Conservation (phyloP, 2,113 vertebrate genomes). For the Sinocyclocheilus rhinocerous region DNA sequence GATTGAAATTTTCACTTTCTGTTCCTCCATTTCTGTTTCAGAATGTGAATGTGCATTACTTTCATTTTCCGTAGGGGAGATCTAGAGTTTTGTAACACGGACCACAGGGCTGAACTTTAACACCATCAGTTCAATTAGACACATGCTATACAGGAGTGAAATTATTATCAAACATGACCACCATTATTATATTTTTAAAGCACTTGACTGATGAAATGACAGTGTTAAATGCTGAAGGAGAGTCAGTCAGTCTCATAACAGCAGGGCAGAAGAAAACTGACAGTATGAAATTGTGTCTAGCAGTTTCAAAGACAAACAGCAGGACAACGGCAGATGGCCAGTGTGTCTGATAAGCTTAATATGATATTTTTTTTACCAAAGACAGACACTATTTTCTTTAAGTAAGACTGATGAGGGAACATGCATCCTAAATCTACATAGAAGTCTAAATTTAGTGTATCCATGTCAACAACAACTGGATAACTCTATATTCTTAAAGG, state of each 20-base stretch:
- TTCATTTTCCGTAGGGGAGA: neutral
- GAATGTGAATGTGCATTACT: neutral
- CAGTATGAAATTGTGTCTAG: slow-evolving; percentile 6
- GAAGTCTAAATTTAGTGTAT: neutral
- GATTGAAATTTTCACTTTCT: neutral
- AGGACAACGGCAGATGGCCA: neutral
- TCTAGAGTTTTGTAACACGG: neutral
- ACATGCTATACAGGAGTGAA: neutral
- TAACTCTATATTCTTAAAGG: too few relatives aligned
- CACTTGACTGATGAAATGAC: neutral
- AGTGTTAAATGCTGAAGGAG: neutral
- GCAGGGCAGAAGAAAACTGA: neutral
- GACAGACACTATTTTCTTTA: neutral
- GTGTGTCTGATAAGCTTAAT: neutral
- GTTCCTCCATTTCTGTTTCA: neutral
- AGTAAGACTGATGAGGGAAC: neutral
- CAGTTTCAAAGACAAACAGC: slow-evolving; percentile 5
- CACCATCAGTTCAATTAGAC: neutral
- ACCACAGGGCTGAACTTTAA: neutral
- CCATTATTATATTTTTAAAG: neutral
- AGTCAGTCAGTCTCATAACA: neutral
- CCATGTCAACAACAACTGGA: too few relatives aligned
- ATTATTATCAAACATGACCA: neutral
- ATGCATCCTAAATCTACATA: neutral
- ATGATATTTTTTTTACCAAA: neutral